Evolutionary conservation across 2,888 invertebrate species (phyloP).

Genomic region (Argyresthia albistria): DNA sequence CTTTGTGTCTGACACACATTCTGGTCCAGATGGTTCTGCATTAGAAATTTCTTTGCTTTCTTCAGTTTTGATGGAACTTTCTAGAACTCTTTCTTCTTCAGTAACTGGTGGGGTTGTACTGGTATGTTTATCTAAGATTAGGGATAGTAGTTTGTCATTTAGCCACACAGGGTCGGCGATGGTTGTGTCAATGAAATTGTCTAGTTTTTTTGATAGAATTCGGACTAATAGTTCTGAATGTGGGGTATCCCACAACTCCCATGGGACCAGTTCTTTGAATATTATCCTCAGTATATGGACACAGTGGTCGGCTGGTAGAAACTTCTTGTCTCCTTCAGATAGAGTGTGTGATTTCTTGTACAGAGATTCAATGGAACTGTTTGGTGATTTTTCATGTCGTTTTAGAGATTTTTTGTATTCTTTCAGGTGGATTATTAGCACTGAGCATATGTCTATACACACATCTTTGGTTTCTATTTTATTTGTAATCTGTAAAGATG

Average conservation of each 20-base stretch:
- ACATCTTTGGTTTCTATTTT: conserved; percentile 61
- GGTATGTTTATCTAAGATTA: conserved; percentile 27
- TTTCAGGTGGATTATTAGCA: conserved; percentile 74
- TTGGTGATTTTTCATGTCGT: conserved; percentile 59
- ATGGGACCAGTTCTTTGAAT: conserved; percentile 75
- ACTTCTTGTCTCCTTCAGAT: conserved; percentile 38
- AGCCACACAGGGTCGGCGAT: conserved; percentile 67
- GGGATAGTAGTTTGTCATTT: conserved; percentile 42
- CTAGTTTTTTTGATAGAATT: conserved; percentile 73
- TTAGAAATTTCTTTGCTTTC: conserved; percentile 3
- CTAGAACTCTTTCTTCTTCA: not conserved
- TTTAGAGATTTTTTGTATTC: conserved; percentile 76
- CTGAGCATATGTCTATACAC: conserved; percentile 55
- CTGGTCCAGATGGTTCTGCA: conserved; percentile 3
- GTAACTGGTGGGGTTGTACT: not conserved
- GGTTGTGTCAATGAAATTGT: conserved; percentile 56
- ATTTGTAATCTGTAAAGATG: conserved; percentile 49
- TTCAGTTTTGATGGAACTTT: not conserved
- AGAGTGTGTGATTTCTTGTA: conserved; percentile 59
- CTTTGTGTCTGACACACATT: not conserved
- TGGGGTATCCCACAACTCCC: conserved; percentile 78
- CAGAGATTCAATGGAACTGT: conserved; percentile 49
- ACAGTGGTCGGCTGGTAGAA: conserved; percentile 67
- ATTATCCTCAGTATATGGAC: conserved; percentile 72
- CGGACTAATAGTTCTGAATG: conserved; percentile 75